Base-by-base conservation (phyloP, 2,888 invertebrate species). In the Melanostoma scalare region DNA sequence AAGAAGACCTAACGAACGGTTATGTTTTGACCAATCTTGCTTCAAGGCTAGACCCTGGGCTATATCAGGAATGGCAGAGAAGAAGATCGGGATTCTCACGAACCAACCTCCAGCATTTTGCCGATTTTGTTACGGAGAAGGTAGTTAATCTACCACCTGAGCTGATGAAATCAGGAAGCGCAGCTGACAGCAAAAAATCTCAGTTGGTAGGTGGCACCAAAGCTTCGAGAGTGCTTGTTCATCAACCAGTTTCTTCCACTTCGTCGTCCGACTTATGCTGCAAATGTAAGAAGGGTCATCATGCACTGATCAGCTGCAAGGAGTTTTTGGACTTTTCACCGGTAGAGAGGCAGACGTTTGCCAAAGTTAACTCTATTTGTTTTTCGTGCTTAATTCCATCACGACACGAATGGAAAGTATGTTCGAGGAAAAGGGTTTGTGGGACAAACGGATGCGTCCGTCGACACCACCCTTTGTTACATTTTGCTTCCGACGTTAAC, bases 1-100 rank as follows among this genome's bases (percentile, higher is more conserved):
- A 65, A n/a, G 38, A 65, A 3, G 65, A 65, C n/a, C 50, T 52
- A 1, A 40, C 38, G 3, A 56, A 56, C 6, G 40, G 40, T 0
- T 56, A 6, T 9, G 56, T 56, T 3, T 40, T 56, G 56, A 56
- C 56, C 4, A 20, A 40, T 31, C 2, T 40, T 0, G 40, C 56
- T 0, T 56, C 40, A 2, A 56, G 9, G 30, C 33, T 40, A 3
- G 56, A 6, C 2, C 8, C 56, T 8, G 56, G 30, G 20, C 20
- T 20, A 20, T 20, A 20, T 20, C 20, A 20, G 20, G 20, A 20
- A 20, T 20, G 20, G 20, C 20, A 20, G 20, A 20, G 20, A 20
- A 20, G 20, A 20, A 20, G 20, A 1, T 20, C 20, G 20, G 20
- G 20, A 1, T 1, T 20, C 20, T 1, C 20, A 20, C 20, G 20